Evolutionary conservation across 2,888 invertebrate species (phyloP).

Genomic region (Euclidia mi): DNA sequence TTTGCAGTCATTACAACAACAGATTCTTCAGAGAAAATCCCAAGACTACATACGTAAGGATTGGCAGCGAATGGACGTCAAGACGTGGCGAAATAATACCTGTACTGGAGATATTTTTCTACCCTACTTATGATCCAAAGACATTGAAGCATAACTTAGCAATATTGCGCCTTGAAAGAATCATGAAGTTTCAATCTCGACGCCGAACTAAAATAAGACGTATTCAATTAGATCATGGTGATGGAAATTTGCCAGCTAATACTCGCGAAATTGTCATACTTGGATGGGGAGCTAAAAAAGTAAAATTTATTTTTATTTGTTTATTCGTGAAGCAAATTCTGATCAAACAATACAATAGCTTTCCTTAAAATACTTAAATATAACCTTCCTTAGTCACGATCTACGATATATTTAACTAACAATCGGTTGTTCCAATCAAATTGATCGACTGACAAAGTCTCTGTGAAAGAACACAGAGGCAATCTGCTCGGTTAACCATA

Average conservation of each 20-base stretch:
- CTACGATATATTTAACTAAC: too few relatives aligned
- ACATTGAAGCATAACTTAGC: conserved; percentile 16
- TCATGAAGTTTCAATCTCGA: neutral
- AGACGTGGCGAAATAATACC: conserved; percentile 55
- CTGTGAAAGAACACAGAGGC: too few relatives aligned
- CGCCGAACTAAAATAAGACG: conserved; percentile 47
- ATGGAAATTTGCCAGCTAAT: conserved; percentile 18
- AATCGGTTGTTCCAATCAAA: too few relatives aligned
- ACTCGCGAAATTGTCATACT: conserved; percentile 52
- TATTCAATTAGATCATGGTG: conserved; percentile 52
- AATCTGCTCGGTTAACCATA: too few relatives aligned
- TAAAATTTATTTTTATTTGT: too few relatives aligned
- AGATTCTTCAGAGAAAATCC: conserved; percentile 33
- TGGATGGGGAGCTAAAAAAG: conserved; percentile 68
- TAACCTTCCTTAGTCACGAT: too few relatives aligned
- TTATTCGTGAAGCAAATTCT: too few relatives aligned
- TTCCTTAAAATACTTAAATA: too few relatives aligned
- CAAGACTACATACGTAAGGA: conserved; percentile 51
- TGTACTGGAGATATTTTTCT: conserved; percentile 23
- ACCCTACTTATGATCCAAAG: conserved; percentile 18
- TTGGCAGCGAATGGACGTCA: conserved; percentile 60
- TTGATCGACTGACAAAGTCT: too few relatives aligned
- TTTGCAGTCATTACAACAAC: conserved; percentile 56
- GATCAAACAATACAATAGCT: too few relatives aligned
- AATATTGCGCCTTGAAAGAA: conserved; percentile 3